phyloP scores from a whole-genome alignment of 1,140 invertebrate genomes.

The Planococcus citri region DNA sequence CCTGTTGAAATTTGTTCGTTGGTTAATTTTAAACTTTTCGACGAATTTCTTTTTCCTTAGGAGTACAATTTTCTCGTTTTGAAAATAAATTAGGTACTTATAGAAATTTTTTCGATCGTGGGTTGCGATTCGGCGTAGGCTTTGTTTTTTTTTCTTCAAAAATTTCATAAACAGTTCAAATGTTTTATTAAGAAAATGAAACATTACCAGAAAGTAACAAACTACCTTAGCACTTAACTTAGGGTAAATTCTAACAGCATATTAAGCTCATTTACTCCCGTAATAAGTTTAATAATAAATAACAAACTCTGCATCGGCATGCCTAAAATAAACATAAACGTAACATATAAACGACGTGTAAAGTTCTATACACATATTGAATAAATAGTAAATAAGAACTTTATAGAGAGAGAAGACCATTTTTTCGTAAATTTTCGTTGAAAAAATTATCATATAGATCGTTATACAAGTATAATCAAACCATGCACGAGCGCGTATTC shows the following conservation, averaged over 20 bases:
- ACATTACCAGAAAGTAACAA: slow-evolving; percentile 20
- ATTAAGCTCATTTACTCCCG: slow-evolving; percentile 18
- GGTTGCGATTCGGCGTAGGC: too few species aligned
- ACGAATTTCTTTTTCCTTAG: too few species aligned
- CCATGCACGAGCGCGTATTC: neutral
- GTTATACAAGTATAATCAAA: neutral
- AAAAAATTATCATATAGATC: neutral
- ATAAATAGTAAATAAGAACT: neutral
- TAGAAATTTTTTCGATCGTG: too few species aligned
- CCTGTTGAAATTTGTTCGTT: too few species aligned
- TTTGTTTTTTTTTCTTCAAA: too few species aligned
- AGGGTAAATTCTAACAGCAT: slow-evolving; percentile 15
- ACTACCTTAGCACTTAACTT: slow-evolving; percentile 14
- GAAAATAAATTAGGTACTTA: too few species aligned
- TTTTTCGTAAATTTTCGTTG: neutral
- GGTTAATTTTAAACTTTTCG: too few species aligned
- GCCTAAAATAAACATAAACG: slow-evolving; percentile 12
- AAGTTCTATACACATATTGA: neutral
- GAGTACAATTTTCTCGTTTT: too few species aligned
- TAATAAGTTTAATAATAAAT: slow-evolving; percentile 16
- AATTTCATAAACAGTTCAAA: neutral
- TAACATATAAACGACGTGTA: slow-evolving; percentile 3
- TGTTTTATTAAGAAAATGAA: slow-evolving; percentile 19
- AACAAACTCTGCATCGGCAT: slow-evolving; percentile 19
- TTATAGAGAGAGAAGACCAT: neutral